phyloP scores from a whole-genome alignment of 2,113 vertebrate species.

The Neoarius graeffei region DNA sequence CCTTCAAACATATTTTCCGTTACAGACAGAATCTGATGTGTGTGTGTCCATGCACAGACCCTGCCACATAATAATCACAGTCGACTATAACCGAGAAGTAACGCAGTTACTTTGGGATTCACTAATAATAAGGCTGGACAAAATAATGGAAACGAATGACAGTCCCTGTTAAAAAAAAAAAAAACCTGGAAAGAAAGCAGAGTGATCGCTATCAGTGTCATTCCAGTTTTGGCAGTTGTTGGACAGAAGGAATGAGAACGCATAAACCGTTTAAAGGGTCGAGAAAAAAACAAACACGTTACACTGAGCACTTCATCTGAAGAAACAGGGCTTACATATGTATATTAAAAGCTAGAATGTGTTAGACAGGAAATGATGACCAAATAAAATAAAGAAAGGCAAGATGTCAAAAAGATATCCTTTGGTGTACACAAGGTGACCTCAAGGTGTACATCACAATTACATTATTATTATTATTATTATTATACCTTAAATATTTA shows the following conservation, averaged over 20 bases:
- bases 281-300: not conserved
- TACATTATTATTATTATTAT: not conserved
- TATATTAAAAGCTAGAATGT: not conserved
- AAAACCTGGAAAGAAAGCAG: not conserved
- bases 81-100: not conserved
- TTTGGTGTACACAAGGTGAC: not conserved
- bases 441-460: not conserved
- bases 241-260: not conserved
- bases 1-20: not conserved
- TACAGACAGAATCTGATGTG: not conserved
- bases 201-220: not conserved
- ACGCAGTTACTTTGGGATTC: not conserved
- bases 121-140: not conserved
- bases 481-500: slow-evolving; percentile 44
- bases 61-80: not conserved
- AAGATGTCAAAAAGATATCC: not conserved
- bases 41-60: not conserved
- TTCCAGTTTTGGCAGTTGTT: not conserved
- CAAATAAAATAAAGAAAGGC: not conserved
- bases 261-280: not conserved
- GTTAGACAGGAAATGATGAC: not conserved
- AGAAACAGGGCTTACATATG: not conserved
- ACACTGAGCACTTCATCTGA: not conserved
- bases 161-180: not conserved
- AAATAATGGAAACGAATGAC: not conserved